Evolutionary conservation across 2,113 vertebrate genomes (phyloP).

Genomic region (Albula goreensis): DNA sequence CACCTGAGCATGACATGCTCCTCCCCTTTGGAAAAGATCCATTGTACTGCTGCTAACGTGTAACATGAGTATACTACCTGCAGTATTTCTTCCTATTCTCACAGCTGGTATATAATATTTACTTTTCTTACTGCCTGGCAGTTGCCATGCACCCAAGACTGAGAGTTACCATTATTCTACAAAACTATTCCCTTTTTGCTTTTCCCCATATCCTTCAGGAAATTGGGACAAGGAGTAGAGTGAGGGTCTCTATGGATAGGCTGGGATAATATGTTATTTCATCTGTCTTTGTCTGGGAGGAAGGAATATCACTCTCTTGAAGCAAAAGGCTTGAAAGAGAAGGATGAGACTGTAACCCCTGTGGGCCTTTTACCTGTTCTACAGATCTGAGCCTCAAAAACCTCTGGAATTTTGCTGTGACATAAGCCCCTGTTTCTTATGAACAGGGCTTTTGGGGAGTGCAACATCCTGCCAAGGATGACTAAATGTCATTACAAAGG

Average conservation of each 20-base stretch:
- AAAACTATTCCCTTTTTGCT: neutral
- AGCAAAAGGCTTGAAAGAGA: neutral
- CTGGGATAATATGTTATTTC: neutral
- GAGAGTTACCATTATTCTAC: neutral
- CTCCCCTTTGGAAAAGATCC: neutral
- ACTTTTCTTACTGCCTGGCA: neutral
- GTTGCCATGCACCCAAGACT: neutral
- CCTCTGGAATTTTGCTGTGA: constrained; percentile 9
- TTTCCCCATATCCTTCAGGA: neutral
- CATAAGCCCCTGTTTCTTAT: neutral
- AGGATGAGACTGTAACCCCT: neutral
- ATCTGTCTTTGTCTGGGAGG: neutral
- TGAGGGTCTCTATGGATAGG: neutral
- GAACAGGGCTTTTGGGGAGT: neutral
- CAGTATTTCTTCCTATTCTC: neutral
- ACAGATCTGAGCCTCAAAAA: constrained; percentile 10
- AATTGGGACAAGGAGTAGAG: neutral
- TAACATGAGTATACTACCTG: neutral
- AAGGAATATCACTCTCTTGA: neutral
- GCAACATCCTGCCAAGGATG: too few relatives aligned
- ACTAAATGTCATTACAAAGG: too few relatives aligned
- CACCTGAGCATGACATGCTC: neutral
- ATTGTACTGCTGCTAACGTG: neutral
- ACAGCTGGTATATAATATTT: neutral
- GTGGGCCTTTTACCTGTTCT: neutral